Evolutionary conservation across 2,113 vertebrate genomes (phyloP).

Genomic region (Siphamia tubifer): DNA sequence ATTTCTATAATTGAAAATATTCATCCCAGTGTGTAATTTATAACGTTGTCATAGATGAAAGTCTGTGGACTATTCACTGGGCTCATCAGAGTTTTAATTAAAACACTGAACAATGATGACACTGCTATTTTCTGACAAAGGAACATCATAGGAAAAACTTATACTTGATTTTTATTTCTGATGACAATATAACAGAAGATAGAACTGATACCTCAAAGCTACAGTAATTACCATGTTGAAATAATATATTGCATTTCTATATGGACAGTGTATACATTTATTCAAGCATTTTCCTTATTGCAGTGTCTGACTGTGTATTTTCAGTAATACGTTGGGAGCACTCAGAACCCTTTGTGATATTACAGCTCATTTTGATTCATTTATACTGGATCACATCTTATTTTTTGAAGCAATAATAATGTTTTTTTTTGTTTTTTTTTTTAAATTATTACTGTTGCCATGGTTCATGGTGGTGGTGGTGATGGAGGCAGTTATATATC

Average conservation of each 20-base stretch:
- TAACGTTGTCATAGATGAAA: constrained; percentile 52
- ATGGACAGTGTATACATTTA: neutral
- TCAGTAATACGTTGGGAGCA: neutral
- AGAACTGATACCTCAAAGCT: too few relatives aligned
- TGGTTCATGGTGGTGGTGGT: too few relatives aligned
- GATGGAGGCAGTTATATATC: too few relatives aligned
- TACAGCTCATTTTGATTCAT: neutral
- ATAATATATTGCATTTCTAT: neutral
- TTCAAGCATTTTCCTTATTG: neutral
- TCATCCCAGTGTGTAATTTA: constrained; percentile 56
- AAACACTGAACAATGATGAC: constrained; percentile 35
- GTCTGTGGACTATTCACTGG: constrained; percentile 22
- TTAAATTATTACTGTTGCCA: too few relatives aligned
- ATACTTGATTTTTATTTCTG: too few relatives aligned
- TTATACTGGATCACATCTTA: too few relatives aligned
- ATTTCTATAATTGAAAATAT: constrained; percentile 51
- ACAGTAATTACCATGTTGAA: neutral
- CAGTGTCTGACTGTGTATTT: neutral
- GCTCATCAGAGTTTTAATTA: constrained; percentile 59
- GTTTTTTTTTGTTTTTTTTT: too few relatives aligned
- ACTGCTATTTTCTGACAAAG: constrained; percentile 22
- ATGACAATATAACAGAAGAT: too few relatives aligned
- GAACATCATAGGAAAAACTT: neutral
- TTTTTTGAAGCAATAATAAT: too few relatives aligned
- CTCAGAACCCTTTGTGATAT: neutral